These are phyloP conservation scores for Xestia xanthographa DNA, from an alignment of 2,888 invertebrate species.

Conservation along the genomic window DNA sequence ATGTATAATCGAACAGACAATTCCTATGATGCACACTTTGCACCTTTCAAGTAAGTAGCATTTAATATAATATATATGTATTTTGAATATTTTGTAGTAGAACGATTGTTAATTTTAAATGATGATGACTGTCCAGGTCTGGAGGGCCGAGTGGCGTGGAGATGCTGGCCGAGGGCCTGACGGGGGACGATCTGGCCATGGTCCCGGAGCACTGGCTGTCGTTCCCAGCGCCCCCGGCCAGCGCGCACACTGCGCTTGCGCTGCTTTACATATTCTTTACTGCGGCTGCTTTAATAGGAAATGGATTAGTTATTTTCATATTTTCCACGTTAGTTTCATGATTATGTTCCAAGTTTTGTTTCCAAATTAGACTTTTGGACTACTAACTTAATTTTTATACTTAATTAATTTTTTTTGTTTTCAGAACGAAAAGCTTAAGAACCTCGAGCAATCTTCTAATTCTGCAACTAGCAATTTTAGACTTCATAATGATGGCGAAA, in stretches of 20 bases:
- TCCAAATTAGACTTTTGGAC: not conserved
- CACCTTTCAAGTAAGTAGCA: constrained; percentile 82
- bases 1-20: constrained; percentile 84
- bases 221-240: constrained; percentile 95
- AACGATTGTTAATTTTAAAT: not conserved
- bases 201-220: constrained; percentile 96
- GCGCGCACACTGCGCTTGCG: constrained; percentile 95
- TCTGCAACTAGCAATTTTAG: constrained; percentile 95
- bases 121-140: constrained; percentile 68
- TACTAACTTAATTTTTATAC: not conserved
- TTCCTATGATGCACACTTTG: constrained; percentile 83
- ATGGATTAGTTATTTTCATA: constrained; percentile 96
- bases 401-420: constrained; percentile 38
- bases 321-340: constrained; percentile 93
- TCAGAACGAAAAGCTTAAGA: constrained; percentile 93
- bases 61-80: not conserved
- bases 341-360: not conserved
- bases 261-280: constrained; percentile 94
- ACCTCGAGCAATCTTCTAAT: constrained; percentile 96
- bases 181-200: constrained; percentile 93
- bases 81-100: not conserved
- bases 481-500: constrained; percentile 97
- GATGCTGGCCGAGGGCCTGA: constrained; percentile 94
- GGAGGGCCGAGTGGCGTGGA: constrained; percentile 75
- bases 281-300: constrained; percentile 93